Percentiles rank a stretch among this genome's conserved stretches.
Evolutionary conservation across 2,797 vertebrate genomes (phyloP).

Genomic region (Sparidentex hasta): DNA sequence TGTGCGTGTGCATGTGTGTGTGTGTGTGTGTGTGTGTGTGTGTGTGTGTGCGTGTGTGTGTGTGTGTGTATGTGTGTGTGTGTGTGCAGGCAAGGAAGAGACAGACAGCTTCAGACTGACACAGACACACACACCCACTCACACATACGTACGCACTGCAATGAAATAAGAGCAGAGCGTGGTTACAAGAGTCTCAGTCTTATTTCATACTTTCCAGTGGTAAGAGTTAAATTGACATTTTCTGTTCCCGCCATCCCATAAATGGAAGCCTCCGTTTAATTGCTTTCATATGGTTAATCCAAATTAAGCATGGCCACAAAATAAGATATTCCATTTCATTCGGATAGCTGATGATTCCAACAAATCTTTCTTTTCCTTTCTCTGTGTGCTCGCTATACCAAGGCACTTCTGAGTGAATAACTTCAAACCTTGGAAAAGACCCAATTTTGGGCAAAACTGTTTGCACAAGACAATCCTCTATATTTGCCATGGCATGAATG

Average conservation of each 20-base stretch:
- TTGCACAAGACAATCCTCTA: slow-evolving; percentile 77
- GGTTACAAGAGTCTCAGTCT: slow-evolving; percentile 66
- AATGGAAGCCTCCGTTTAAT: slow-evolving; percentile 81
- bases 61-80: slow-evolving; percentile 21
- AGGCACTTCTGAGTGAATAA: slow-evolving; percentile 75
- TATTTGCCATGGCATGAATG: slow-evolving; percentile 77
- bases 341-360: slow-evolving; percentile 78
- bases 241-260: slow-evolving; percentile 75
- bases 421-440: slow-evolving; percentile 71
- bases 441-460: slow-evolving; percentile 72
- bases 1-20: too few species aligned
- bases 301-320: slow-evolving; percentile 84
- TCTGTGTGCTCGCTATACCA: slow-evolving; percentile 62
- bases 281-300: slow-evolving; percentile 85
- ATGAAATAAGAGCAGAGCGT: slow-evolving; percentile 53
- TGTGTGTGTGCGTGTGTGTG: slow-evolving; percentile 37
- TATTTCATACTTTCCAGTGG: slow-evolving; percentile 84
- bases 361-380: slow-evolving; percentile 75
- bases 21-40: slow-evolving; percentile 21
- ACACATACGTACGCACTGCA: slow-evolving; percentile 27
- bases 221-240: slow-evolving; percentile 82
- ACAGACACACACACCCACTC: slow-evolving; percentile 29
- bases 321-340: slow-evolving; percentile 83
- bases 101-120: slow-evolving; percentile 44
- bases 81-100: slow-evolving; percentile 12